A percentile compares a stretch with the other conserved stretches of the same genome.
phyloP scores from a whole-genome alignment of 2,888 invertebrate species.

The Drosophila villosipedis region DNA sequence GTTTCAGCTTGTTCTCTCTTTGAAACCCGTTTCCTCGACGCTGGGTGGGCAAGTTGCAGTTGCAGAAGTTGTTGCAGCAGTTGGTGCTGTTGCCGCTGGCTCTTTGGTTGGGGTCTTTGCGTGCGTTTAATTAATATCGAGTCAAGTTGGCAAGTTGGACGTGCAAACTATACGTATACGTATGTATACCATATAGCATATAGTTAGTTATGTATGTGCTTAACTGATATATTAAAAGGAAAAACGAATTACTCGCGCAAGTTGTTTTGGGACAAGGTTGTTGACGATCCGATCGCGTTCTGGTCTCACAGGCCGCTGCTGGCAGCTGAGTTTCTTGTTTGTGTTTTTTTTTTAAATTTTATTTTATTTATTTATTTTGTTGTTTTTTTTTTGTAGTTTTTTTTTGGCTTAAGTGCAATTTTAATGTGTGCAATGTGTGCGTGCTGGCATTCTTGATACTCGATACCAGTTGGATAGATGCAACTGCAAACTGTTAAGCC shows the following conservation, averaged over 20 bases:
- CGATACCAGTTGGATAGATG: slow-evolving; percentile 53
- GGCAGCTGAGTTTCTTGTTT: slow-evolving; percentile 44
- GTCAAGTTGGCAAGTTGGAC: slow-evolving; percentile 49
- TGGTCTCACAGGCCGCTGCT: slow-evolving; percentile 33
- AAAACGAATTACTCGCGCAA: slow-evolving; percentile 63
- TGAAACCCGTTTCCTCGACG: slow-evolving; percentile 57
- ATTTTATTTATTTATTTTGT: slow-evolving; percentile 34
- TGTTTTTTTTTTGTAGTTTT: slow-evolving; percentile 26
- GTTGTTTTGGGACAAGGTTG: slow-evolving; percentile 80
- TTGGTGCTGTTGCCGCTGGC: slow-evolving; percentile 46
- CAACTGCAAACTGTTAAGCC: slow-evolving; percentile 37
- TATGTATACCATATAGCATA: slow-evolving; percentile 18
- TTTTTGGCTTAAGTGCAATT: slow-evolving; percentile 53
- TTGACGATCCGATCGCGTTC: slow-evolving; percentile 62
- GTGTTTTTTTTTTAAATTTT: slow-evolving; percentile 6
- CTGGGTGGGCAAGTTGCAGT: slow-evolving; percentile 53
- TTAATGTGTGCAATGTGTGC: slow-evolving; percentile 48
- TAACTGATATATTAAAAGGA: slow-evolving; percentile 57
- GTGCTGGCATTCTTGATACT: slow-evolving; percentile 59
- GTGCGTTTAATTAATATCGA: slow-evolving; percentile 76
- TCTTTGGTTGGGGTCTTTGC: slow-evolving; percentile 63
- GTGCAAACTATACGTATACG: slow-evolving; percentile 25
- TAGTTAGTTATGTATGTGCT: slow-evolving; percentile 24
- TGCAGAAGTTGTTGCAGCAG: slow-evolving; percentile 11
- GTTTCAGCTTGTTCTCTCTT: slow-evolving; percentile 31